Evolutionary conservation across 2,888 invertebrate genomes (phyloP).

Genomic region (Mesorhabditis spiculigera): DNA sequence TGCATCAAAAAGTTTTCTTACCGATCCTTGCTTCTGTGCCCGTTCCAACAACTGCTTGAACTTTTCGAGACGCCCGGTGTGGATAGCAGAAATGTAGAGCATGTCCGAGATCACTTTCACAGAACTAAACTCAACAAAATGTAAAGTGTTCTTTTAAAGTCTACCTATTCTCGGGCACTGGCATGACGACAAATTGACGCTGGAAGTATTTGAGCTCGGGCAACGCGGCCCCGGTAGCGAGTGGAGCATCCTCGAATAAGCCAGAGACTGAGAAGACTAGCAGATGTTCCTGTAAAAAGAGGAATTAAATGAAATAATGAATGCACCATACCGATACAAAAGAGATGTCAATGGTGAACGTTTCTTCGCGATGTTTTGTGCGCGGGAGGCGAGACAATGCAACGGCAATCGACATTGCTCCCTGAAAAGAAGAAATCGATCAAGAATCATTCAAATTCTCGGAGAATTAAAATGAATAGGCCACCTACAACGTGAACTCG

Average conservation of each 20-base stretch:
- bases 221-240: background rate
- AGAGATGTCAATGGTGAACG: constrained; percentile 82
- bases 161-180: background rate
- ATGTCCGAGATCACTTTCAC: background rate
- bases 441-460: constrained; percentile 13
- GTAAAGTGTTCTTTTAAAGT: background rate
- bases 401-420: constrained; percentile 72
- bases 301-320: background rate
- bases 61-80: background rate
- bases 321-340: constrained; percentile 69
- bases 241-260: background rate
- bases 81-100: background rate
- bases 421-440: constrained; percentile 13
- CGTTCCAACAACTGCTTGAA: background rate
- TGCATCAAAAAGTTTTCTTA: background rate
- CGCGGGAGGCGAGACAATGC: constrained; percentile 78
- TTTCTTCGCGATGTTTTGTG: constrained; percentile 80
- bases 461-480: background rate
- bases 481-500: constrained; percentile 17
- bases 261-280: background rate
- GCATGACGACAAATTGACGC: constrained; percentile 1
- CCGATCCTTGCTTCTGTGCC: background rate
- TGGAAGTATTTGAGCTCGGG: constrained; percentile 2
- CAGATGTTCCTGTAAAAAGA: background rate
- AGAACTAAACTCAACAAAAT: background rate